Evolutionary conservation across 2,888 invertebrate genomes (phyloP).

Genomic region (Digitonthophagus gazella): DNA sequence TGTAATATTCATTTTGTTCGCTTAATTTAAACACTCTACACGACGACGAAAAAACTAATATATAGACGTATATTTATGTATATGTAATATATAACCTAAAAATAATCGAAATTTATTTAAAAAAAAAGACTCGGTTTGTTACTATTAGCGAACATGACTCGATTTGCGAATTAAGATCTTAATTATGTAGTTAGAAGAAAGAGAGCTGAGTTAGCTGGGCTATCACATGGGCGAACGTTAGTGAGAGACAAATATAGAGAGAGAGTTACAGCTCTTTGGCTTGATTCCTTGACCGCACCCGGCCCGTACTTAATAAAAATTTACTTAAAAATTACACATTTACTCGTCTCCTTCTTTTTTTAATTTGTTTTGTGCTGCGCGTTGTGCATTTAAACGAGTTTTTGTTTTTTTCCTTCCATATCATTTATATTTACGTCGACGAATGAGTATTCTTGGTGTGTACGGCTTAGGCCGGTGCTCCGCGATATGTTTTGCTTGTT

Average conservation of each 20-base stretch:
- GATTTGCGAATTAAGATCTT: constrained; percentile 15
- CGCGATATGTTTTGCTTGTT: constrained; percentile 40
- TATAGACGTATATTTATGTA: neutral
- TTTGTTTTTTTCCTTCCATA: constrained; percentile 18
- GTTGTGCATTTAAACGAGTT: neutral
- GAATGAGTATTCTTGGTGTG: constrained; percentile 24
- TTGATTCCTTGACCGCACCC: constrained; percentile 1
- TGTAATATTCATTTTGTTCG: neutral
- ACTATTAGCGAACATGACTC: neutral
- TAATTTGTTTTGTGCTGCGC: constrained; percentile 44
- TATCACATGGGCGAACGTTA: constrained; percentile 52
- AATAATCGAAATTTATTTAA: neutral
- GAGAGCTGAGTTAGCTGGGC: constrained; percentile 51
- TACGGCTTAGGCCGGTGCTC: constrained; percentile 43
- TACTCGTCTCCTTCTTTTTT: constrained; percentile 32
- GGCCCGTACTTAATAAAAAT: neutral
- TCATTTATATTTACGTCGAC: constrained; percentile 10
- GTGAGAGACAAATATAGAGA: constrained; percentile 38
- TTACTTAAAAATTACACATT: constrained; percentile 1
- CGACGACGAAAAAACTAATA: neutral
- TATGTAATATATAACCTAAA: neutral
- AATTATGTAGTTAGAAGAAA: constrained; percentile 30
- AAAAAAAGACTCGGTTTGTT: neutral
- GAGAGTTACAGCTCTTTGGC: constrained; percentile 48
- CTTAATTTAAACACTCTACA: neutral